phyloP scores from a whole-genome alignment of 2,888 invertebrate genomes.

The Dryocosmus kuriphilus region DNA sequence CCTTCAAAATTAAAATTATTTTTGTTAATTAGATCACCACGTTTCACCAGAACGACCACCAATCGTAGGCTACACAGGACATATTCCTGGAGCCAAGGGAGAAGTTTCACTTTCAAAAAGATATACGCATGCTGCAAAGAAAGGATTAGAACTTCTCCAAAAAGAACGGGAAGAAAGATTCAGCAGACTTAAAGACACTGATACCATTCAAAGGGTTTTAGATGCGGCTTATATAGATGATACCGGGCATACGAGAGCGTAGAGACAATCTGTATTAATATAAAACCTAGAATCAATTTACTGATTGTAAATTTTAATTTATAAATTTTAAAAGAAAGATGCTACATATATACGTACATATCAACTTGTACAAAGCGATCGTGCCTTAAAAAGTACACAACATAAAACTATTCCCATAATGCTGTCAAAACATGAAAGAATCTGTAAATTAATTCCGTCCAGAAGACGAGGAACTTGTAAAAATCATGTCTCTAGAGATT shows the following conservation, averaged over 20 bases:
- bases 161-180: conserved; percentile 79
- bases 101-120: conserved; percentile 85
- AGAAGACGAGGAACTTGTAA: not conserved
- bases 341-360: not conserved
- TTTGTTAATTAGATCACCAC: conserved; percentile 78
- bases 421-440: not conserved
- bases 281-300: not conserved
- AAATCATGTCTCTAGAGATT: conserved; percentile 9
- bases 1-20: not conserved
- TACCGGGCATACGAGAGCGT: conserved; percentile 57
- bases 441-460: conserved; percentile 30
- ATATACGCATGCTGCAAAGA: conserved; percentile 84
- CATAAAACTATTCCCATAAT: not conserved
- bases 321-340: not conserved
- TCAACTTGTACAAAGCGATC: not conserved
- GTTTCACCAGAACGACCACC: conserved; percentile 85
- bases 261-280: conserved; percentile 21
- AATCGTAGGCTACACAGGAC: conserved; percentile 86
- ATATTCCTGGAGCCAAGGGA: conserved; percentile 84
- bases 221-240: conserved; percentile 62
- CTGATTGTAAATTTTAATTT: not conserved
- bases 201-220: conserved; percentile 59
- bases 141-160: conserved; percentile 81
- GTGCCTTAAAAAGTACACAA: not conserved
- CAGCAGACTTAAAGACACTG: conserved; percentile 47